Percentiles rank a stretch among this genome's conserved stretches.
Evolutionary conservation across 1,140 invertebrate genomes (phyloP).

Genomic region (Goniozus legneri): DNA sequence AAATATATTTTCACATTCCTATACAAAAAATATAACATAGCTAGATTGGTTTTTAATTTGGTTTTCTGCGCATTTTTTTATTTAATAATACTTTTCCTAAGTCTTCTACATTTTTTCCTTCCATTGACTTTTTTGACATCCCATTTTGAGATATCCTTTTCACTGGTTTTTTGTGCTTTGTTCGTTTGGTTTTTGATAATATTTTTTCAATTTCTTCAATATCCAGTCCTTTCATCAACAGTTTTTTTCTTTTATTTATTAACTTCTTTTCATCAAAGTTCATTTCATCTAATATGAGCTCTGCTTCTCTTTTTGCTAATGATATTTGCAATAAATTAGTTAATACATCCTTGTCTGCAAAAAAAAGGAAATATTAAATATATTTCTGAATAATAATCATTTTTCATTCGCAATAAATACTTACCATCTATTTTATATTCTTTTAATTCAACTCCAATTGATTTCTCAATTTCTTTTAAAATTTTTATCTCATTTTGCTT

Average conservation of each 20-base stretch:
- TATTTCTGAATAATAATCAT: neutral
- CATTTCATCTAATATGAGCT: conserved; percentile 86
- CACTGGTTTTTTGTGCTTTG: conserved; percentile 3
- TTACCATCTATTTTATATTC: conserved; percentile 82
- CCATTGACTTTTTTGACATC: no score
- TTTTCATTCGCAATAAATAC: conserved; percentile 5
- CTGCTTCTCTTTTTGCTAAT: conserved; percentile 85
- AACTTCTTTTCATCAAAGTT: conserved; percentile 86
- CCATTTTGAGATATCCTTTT: neutral
- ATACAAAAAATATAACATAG: no score
- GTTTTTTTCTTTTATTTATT: conserved; percentile 84
- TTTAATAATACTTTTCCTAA: no score
- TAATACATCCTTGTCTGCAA: conserved; percentile 75
- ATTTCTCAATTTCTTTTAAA: conserved; percentile 80
- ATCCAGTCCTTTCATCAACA: conserved; percentile 80
- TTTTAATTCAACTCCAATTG: conserved; percentile 80
- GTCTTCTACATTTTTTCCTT: no score
- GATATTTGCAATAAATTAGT: conserved; percentile 89
- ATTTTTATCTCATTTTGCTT: conserved; percentile 88
- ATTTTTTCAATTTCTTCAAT: conserved; percentile 67
- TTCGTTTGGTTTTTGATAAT: conserved; percentile 23
- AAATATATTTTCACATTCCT: no score
- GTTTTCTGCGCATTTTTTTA: no score
- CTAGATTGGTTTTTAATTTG: no score
- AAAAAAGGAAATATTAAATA: conserved; percentile 19